Conservation (phyloP, 2,888 invertebrate genomes). For the Oxycera nigricornis region DNA sequence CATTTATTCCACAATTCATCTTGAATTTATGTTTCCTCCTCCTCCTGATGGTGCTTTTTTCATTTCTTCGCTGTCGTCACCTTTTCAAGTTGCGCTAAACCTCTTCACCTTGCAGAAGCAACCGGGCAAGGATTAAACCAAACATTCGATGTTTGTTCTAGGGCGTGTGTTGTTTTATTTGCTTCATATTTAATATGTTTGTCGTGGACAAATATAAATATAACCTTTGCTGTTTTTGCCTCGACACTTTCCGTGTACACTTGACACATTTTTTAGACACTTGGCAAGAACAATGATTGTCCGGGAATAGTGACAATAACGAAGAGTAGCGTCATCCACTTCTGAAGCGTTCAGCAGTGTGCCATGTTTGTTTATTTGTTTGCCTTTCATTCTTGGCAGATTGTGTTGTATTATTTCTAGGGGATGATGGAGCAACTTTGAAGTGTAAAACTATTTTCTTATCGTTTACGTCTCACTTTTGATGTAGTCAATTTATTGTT, state of each 20-base stretch:
- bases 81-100: neutral
- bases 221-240: slow-evolving; percentile 17
- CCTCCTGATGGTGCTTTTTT: too few relatives aligned
- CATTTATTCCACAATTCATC: neutral
- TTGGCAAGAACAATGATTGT: slow-evolving; percentile 8
- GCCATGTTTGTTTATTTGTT: neutral
- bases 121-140: slow-evolving; percentile 3
- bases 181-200: slow-evolving; percentile 30
- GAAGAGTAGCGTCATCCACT: neutral
- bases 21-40: neutral
- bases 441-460: too few relatives aligned
- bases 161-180: slow-evolving; percentile 8
- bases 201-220: slow-evolving; percentile 24
- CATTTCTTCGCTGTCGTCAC: too few relatives aligned
- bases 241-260: neutral
- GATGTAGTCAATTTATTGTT: too few relatives aligned
- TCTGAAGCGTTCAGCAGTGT: neutral
- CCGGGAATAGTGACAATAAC: slow-evolving; percentile 9
- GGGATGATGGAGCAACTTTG: too few relatives aligned
- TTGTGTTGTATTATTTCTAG: too few relatives aligned
- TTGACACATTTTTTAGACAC: slow-evolving; percentile 35
- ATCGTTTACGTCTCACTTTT: too few relatives aligned
- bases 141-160: slow-evolving; percentile 5
- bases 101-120: neutral
- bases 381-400: neutral